Evolutionary conservation across 2,113 vertebrate genomes (phyloP).

Genomic region (Mustela nigripes): DNA sequence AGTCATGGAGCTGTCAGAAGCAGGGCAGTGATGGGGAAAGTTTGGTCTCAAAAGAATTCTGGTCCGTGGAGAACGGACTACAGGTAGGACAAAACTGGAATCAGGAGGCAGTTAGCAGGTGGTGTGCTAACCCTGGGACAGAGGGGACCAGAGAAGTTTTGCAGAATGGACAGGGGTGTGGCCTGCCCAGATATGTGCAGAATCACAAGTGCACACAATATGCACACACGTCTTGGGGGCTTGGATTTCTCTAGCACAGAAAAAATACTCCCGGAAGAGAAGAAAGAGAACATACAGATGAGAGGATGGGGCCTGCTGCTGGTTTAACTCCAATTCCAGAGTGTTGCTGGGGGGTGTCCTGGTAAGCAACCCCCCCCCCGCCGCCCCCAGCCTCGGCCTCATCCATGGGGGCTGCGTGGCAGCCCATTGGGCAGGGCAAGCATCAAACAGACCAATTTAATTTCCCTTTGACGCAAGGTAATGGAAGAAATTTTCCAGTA

Average conservation of each 20-base stretch:
- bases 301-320: background rate
- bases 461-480: background rate
- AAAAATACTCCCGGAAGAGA: background rate
- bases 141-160: background rate
- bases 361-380: fast-evolving
- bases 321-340: background rate
- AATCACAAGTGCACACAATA: background rate
- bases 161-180: background rate
- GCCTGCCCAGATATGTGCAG: background rate
- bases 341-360: background rate
- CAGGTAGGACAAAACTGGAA: background rate
- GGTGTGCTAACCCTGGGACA: background rate
- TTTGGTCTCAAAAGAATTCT: background rate
- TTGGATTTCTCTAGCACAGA: background rate
- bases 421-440: background rate
- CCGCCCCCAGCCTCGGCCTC: fast-evolving
- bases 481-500: background rate
- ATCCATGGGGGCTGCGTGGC: background rate
- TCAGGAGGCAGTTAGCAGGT: background rate
- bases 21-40: background rate
- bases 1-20: background rate
- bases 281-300: background rate
- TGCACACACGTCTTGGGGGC: background rate
- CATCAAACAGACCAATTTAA: background rate
- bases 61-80: background rate